Evolutionary conservation across 2,888 invertebrate genomes (phyloP).

Genomic region (Lottia scabra): DNA sequence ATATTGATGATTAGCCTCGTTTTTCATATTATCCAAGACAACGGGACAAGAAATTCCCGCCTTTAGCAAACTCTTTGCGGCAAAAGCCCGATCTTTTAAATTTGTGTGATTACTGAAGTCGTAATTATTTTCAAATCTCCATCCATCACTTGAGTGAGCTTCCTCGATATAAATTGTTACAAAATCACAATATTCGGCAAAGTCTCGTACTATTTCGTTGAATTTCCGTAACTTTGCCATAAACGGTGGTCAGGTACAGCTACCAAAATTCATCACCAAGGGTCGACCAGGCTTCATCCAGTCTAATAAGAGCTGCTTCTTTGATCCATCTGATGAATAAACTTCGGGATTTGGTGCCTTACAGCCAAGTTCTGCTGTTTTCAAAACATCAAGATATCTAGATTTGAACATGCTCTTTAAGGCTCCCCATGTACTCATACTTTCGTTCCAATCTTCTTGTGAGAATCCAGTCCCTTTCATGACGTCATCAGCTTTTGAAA

Average conservation of each 20-base stretch:
- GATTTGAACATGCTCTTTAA: constrained; percentile 20
- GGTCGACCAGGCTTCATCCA: constrained; percentile 45
- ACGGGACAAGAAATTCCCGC: constrained; percentile 33
- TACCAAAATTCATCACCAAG: constrained; percentile 61
- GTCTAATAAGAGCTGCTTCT: constrained; percentile 26
- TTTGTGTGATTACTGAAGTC: constrained; percentile 41
- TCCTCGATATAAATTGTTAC: constrained; percentile 60
- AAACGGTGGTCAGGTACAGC: constrained; percentile 64
- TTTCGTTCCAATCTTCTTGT: constrained; percentile 21
- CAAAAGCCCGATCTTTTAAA: constrained; percentile 43
- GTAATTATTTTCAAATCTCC: constrained; percentile 50
- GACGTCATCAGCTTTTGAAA: not conserved
- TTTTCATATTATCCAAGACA: constrained; percentile 50
- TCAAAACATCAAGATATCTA: constrained; percentile 23
- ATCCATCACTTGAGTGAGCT: constrained; percentile 59
- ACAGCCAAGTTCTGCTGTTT: constrained; percentile 14
- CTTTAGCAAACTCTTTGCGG: constrained; percentile 38
- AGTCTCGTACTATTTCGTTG: constrained; percentile 46
- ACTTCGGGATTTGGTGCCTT: constrained; percentile 41
- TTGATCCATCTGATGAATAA: constrained; percentile 17
- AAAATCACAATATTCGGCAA: constrained; percentile 51
- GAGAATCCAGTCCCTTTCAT: constrained; percentile 11
- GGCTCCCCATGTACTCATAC: constrained; percentile 13
- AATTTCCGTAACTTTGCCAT: constrained; percentile 53
- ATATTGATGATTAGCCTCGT: constrained; percentile 48